Conservation (phyloP, 35 echinoderm and acorn worm species). For the Strongylocentrotus purpuratus region DNA sequence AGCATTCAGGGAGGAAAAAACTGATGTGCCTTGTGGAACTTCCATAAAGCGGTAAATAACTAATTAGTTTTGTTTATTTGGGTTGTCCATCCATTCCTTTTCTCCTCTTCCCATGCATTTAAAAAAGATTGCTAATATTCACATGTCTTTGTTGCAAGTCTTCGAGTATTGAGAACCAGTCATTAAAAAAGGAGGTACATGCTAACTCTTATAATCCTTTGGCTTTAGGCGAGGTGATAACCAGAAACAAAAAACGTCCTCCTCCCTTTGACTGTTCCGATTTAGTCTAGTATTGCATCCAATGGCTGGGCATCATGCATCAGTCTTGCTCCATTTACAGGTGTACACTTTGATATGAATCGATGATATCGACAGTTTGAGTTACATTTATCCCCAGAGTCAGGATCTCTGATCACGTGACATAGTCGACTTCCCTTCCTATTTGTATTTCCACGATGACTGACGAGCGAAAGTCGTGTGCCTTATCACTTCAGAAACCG, state of each 20-base stretch:
- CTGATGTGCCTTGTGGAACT: too few relatives aligned
- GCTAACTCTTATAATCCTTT: not conserved
- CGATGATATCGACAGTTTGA: slow-evolving; percentile 29
- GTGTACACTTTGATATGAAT: slow-evolving; percentile 15
- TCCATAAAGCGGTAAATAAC: too few relatives aligned
- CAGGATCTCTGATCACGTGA: slow-evolving; percentile 20
- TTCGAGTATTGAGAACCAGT: not conserved
- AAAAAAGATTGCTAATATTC: not conserved
- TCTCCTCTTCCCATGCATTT: not conserved
- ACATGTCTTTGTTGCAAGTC: not conserved
- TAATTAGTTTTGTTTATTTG: too few relatives aligned
- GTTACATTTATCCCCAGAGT: not conserved
- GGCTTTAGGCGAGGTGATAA: not conserved
- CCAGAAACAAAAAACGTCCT: not conserved
- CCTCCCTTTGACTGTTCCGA: not conserved
- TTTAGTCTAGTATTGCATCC: not conserved
- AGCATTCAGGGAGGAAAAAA: too few relatives aligned
- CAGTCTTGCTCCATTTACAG: slow-evolving; percentile 34
- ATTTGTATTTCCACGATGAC: not conserved
- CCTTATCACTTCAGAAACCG: not conserved
- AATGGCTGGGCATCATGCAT: not conserved
- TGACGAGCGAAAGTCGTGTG: not conserved
- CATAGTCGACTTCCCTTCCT: not conserved
- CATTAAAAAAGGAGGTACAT: not conserved
- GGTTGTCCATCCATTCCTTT: not conserved